Conservation (phyloP, 2,797 vertebrate species). For the Neosalanx taihuensis region DNA sequence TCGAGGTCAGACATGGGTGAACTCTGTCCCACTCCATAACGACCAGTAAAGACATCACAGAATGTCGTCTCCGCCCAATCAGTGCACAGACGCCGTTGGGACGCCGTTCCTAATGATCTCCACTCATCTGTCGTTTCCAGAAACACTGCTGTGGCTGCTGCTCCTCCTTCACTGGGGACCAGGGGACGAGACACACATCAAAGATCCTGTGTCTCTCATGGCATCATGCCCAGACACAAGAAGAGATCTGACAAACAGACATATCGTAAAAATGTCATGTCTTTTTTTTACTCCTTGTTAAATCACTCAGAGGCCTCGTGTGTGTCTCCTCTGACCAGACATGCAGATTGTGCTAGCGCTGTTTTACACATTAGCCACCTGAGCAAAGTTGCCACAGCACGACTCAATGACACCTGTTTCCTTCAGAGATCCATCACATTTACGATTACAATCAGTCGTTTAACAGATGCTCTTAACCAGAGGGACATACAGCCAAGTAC, state of each 20-base stretch:
- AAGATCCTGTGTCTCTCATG: not conserved
- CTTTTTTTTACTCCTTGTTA: not conserved
- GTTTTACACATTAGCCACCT: not conserved
- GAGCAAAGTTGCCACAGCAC: too few relatives aligned
- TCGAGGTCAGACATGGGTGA: conserved; percentile 1
- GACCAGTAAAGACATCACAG: conserved; percentile 3
- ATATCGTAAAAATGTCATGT: not conserved
- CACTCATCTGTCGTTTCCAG: conserved; percentile 8
- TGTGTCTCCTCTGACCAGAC: not conserved
- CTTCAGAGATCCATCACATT: too few relatives aligned
- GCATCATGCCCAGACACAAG: conserved; percentile 1
- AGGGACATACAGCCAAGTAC: too few relatives aligned
- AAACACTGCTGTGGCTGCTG: not conserved
- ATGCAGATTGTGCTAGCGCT: not conserved
- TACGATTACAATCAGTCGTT: too few relatives aligned
- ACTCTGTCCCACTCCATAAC: not conserved
- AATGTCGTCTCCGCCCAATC: not conserved
- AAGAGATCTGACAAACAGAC: not conserved
- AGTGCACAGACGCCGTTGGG: not conserved
- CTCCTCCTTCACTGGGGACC: not conserved
- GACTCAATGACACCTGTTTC: too few relatives aligned
- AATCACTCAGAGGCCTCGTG: not conserved
- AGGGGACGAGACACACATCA: conserved; percentile 2
- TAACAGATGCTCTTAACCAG: too few relatives aligned
- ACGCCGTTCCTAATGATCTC: conserved; percentile 10